Base-by-base conservation (phyloP, 2,797 vertebrate genomes). In the Lepus oiostolus region DNA sequence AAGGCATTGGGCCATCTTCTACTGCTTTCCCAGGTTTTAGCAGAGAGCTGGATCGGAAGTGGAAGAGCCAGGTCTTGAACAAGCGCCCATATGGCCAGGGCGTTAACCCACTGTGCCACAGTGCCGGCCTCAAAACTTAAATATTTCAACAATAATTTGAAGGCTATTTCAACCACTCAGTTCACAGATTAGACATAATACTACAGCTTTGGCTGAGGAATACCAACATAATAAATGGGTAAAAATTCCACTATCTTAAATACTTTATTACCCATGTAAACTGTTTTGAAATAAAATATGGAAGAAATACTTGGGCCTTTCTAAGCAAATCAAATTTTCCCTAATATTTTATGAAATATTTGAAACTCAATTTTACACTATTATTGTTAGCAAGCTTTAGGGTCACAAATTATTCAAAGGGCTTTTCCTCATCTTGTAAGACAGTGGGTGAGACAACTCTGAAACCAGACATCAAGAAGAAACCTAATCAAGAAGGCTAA, bases 391-490 rank as follows among this genome's bases (percentile, higher is more conserved):
- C 74, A 96, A 94, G 74, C 17, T 74, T 79, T 86, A 67, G 89
- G 24, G 77, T 35, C 6, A 87, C 85, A 92, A 91, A 90, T 62
- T 50, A 72, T n/a, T 74, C 12, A 10, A 91, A 82, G n/a, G 52
- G 24, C 65, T 96, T 84, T 70, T 30, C 30, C 65, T 12, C 4
- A 0, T 70, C n/a, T 62, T 71, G 10, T 0, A 8, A 98, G 98
- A 98, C 98, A 98, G 98, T 98, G 62, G 97, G 97, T 0, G 97
- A 98, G 96, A 98, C 97, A 82, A 70, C 93, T 0, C 90, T 97
- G 94, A 96, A 97, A 52, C 80, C 84, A 0, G 60, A 63, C 26
- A 6, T 75, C 17, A 97, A 96, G 76, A 97, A 97, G 71, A 96
- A 95, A 58, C 92, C 80, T 8, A 28, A 71, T 13, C 76, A 96